Percentiles rank a stretch among this genome's conserved stretches.
Evolutionary conservation across 2,888 invertebrate genomes (phyloP).

Genomic region (Zaprionus obscuricornis): DNA sequence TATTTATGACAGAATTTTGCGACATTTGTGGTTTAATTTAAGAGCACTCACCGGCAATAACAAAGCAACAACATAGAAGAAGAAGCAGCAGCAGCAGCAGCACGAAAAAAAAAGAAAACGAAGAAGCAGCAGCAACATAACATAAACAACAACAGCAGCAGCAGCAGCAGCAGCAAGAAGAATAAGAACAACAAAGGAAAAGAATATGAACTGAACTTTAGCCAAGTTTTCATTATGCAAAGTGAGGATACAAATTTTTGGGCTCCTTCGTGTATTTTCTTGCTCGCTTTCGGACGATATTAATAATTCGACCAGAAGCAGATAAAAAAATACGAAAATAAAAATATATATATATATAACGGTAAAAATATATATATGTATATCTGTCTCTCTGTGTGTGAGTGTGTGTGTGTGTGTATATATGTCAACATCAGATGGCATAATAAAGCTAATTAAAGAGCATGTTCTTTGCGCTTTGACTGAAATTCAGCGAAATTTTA

Average conservation of each 20-base stretch:
- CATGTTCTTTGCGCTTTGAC: not conserved
- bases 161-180: conserved; percentile 5
- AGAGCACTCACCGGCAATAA: conserved; percentile 42
- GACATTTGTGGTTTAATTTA: conserved; percentile 61
- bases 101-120: conserved; percentile 18
- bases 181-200: conserved; percentile 15
- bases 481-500: no score
- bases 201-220: conserved; percentile 28
- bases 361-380: not conserved
- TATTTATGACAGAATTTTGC: conserved; percentile 45
- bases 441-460: conserved; percentile 16
- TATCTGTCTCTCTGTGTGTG: no score
- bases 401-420: not conserved
- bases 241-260: conserved; percentile 44
- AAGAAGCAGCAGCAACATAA: conserved; percentile 1
- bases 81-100: conserved; percentile 1
- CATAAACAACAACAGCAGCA: conserved; percentile 4
- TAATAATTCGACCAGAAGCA: conserved; percentile 41
- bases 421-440: conserved; percentile 1
- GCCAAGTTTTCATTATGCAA: conserved; percentile 66
- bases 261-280: conserved; percentile 6
- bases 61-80: conserved; percentile 17
- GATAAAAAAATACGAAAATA: conserved; percentile 16
- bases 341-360: conserved; percentile 1
- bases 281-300: conserved; percentile 25